These are phyloP conservation scores for Gambusia holbrooki DNA, from an alignment of 2,113 vertebrate species.

Conservation along the genomic window DNA sequence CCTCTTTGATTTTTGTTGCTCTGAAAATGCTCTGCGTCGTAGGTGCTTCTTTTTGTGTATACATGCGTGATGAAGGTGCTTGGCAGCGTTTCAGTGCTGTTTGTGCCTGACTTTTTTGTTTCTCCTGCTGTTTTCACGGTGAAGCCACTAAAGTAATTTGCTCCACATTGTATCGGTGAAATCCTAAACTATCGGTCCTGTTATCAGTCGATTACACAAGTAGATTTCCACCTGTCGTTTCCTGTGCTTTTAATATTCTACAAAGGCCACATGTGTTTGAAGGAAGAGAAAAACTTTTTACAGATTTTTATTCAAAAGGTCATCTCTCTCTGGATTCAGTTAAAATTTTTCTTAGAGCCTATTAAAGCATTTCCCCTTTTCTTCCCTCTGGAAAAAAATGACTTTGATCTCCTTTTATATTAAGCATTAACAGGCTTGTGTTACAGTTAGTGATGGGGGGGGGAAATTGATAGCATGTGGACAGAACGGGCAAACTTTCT, in stretches of 20 bases:
- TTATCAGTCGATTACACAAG: conserved; percentile 52
- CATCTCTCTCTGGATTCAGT: conserved; percentile 79
- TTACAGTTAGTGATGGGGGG: conserved; percentile 77
- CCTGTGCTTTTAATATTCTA: conserved; percentile 24
- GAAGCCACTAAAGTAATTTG: conserved; percentile 13
- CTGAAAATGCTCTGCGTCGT: conserved; percentile 42
- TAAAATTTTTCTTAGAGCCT: conserved; percentile 80
- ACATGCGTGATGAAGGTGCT: conserved; percentile 18
- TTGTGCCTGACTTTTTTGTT: no score
- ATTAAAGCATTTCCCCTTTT: conserved; percentile 86
- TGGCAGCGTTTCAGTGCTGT: conserved; percentile 18
- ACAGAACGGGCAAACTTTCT: conserved; percentile 82
- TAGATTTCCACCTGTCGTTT: conserved; percentile 63
- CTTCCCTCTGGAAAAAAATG: conserved; percentile 81
- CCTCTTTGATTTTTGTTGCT: conserved; percentile 77
- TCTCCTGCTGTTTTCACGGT: background rate
- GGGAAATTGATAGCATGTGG: conserved; percentile 91
- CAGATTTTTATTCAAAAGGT: conserved; percentile 48
- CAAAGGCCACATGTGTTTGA: conserved; percentile 20
- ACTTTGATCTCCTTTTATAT: conserved; percentile 90
- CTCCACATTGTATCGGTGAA: conserved; percentile 29
- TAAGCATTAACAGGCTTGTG: conserved; percentile 93
- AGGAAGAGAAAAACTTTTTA: conserved; percentile 26
- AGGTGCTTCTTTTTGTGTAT: conserved; percentile 25
- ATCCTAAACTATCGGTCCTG: conserved; percentile 54